phyloP scores from a whole-genome alignment of 2,797 vertebrate genomes.

The Ciconia nigra region DNA sequence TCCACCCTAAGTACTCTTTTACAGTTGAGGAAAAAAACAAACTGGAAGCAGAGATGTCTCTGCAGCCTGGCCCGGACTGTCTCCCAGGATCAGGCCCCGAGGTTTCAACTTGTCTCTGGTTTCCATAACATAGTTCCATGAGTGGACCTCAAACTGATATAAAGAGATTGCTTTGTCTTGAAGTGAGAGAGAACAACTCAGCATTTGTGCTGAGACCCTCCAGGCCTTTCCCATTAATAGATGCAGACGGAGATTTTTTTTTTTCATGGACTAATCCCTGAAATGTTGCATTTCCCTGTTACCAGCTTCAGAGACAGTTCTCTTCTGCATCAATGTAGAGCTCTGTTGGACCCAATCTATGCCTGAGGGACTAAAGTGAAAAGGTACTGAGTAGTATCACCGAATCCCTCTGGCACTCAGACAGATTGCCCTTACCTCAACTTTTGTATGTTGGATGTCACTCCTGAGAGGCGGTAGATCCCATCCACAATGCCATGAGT shows the following conservation, averaged over 20 bases:
- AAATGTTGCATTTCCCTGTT: background rate
- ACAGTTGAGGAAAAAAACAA: background rate
- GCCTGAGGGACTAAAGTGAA: background rate
- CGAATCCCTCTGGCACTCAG: background rate
- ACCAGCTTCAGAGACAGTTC: background rate
- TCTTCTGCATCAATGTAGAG: background rate
- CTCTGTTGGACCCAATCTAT: background rate
- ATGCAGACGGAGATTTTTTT: background rate
- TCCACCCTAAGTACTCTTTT: background rate
- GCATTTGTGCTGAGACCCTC: background rate
- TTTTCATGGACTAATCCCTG: background rate
- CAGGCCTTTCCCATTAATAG: background rate
- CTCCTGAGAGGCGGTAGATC: constrained; percentile 94
- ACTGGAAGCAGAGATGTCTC: background rate
- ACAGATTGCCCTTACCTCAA: constrained; percentile 79
- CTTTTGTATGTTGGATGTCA: constrained; percentile 97
- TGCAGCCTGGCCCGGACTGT: background rate
- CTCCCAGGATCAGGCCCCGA: background rate
- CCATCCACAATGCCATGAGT: constrained; percentile 94
- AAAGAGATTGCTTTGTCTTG: background rate
- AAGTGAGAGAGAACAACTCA: background rate
- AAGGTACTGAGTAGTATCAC: background rate
- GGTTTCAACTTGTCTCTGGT: background rate
- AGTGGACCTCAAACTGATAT: background rate
- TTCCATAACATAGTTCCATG: background rate